phyloP scores from a whole-genome alignment of 2,113 vertebrate species.

The Pelusios castaneus region DNA sequence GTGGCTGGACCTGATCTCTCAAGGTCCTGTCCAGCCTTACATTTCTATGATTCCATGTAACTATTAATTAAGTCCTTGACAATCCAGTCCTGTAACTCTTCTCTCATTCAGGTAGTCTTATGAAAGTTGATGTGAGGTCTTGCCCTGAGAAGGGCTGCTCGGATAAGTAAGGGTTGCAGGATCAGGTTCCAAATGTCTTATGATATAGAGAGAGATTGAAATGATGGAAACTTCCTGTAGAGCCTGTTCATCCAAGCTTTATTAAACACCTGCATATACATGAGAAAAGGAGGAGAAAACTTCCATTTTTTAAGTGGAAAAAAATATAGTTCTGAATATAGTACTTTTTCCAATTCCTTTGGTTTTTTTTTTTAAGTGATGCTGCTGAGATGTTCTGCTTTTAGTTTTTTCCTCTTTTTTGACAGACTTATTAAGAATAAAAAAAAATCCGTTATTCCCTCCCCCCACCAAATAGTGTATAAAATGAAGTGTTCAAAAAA shows the following conservation, averaged over 20 bases:
- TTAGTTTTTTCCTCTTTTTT: background rate
- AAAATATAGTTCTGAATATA: background rate
- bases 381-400: background rate
- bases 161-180: background rate
- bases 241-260: background rate
- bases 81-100: background rate
- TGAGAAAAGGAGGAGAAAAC: background rate
- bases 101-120: background rate
- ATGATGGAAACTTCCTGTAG: background rate
- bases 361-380: background rate
- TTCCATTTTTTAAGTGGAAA: background rate
- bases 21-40: background rate
- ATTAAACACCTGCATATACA: background rate
- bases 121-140: accelerated
- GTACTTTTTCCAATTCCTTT: background rate
- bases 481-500: background rate
- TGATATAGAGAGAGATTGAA: background rate
- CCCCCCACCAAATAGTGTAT: background rate
- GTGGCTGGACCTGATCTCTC: background rate
- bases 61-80: background rate
- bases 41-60: background rate
- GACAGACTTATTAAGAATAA: background rate
- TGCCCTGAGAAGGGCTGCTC: background rate
- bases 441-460: background rate
- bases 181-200: background rate